phyloP scores from a whole-genome alignment of 2,113 vertebrate species.

The Pteropus alecto region DNA sequence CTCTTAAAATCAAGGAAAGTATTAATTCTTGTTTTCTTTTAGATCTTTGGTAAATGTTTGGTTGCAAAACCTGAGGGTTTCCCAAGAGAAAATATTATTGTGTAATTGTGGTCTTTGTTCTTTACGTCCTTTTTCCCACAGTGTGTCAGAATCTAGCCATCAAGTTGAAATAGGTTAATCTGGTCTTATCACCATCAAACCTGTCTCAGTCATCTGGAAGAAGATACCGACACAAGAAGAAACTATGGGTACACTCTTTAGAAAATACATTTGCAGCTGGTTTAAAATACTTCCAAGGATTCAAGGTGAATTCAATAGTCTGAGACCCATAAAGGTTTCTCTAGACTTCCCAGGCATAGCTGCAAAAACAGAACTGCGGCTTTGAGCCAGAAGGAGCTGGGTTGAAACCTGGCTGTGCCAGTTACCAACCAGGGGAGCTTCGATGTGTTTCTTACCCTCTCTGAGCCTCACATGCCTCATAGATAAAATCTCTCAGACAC shows the following conservation, averaged over 20 bases:
- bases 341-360: not conserved
- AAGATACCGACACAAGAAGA: not conserved
- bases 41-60: conserved; percentile 12
- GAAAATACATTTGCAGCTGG: not conserved
- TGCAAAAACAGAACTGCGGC: not conserved
- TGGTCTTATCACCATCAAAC: not conserved
- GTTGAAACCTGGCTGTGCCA: not conserved
- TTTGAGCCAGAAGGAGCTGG: not conserved
- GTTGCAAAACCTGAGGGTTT: not conserved
- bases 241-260: not conserved
- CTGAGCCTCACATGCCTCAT: not conserved
- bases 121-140: not conserved
- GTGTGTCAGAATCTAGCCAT: not conserved
- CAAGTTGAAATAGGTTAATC: conserved; percentile 44
- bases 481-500: conserved; percentile 9
- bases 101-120: not conserved
- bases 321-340: not conserved
- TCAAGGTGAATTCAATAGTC: conserved; percentile 21
- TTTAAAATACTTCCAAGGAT: not conserved
- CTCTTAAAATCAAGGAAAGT: not conserved
- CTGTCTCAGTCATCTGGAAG: not conserved
- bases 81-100: not conserved
- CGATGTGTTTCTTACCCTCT: not conserved
- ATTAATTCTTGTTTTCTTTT: not conserved
- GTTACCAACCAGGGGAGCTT: not conserved